These are phyloP conservation scores for Onychomys torridus DNA, from an alignment of 2,797 vertebrate species.

Conservation along the genomic window DNA sequence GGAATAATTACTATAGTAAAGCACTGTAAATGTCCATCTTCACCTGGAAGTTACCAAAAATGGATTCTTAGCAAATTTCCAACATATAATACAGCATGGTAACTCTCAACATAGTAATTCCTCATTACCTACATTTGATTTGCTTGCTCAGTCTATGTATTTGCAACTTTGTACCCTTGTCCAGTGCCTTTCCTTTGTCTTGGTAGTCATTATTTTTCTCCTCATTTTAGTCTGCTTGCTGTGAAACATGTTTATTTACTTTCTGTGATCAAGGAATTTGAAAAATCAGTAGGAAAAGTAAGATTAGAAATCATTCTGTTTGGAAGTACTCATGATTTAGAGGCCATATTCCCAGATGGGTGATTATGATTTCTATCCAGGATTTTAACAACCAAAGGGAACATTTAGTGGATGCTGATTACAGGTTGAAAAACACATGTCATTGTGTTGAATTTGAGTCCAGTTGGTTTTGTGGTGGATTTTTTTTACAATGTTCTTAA, in stretches of 20 bases:
- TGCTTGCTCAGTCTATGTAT: background rate
- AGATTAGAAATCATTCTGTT: background rate
- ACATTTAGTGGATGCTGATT: conserved; percentile 48
- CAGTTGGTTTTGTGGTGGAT: conserved; percentile 42
- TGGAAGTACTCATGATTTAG: conserved; percentile 17
- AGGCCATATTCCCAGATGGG: conserved; percentile 41
- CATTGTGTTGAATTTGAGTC: conserved; percentile 53
- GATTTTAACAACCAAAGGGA: conserved; percentile 64
- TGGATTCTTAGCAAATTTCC: background rate
- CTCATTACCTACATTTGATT: background rate
- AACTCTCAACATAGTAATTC: background rate
- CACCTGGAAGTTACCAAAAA: background rate
- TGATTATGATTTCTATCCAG: conserved; percentile 65
- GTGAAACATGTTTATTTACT: conserved; percentile 18
- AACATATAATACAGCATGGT: too few relatives aligned
- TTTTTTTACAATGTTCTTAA: conserved; percentile 50
- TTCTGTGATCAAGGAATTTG: conserved; percentile 43
- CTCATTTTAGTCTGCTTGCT: background rate
- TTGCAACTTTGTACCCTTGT: too few relatives aligned
- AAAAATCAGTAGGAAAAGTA: conserved; percentile 31
- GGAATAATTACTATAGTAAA: background rate
- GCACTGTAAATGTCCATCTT: background rate
- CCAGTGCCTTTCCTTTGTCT: background rate
- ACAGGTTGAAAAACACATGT: conserved; percentile 66
- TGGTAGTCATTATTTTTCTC: background rate